Evolutionary conservation across 2,888 invertebrate species (phyloP), one percentile per base, ranked within the genome.

Genomic region (Dynastes maya): DNA sequence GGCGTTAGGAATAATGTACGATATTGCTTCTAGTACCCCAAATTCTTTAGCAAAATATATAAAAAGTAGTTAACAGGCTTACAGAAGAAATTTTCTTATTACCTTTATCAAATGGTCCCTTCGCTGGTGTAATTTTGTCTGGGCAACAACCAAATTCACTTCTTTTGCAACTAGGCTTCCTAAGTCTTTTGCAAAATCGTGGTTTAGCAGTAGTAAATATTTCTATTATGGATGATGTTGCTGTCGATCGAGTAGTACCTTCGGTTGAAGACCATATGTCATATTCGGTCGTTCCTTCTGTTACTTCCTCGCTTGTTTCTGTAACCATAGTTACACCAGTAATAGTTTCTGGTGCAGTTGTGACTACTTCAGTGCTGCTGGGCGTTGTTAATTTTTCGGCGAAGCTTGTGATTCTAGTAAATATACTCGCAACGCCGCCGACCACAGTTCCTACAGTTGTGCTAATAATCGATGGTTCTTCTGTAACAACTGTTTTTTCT

Each of bases 81-180:
- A 58, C 6, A 2, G 5, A 58, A 27, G 22, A 16, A 16, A 16
- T 53, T 0, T 53, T 45, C 1, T 4, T 58, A 58, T 78, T 85
- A 91, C 93, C 96, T 90, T 93, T 91, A 77, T 94, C 94, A 83
- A 96, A 97, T 11, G 96, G 95, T 84, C 96, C 98, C 84, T 91
- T 90, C 9, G 97, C 97, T 5, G 91, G 86, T 0, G 94, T 95
- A 80, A 92, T 91, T 58, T 93, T 93, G 87, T 97, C 96, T 40
- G 94, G 93, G 85, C 98, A 98, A 86, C 98, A 98, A 3, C 97
- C 97, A 85, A 93, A 96, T 83, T 91, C 88, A 8, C 93, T 91
- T 11, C 90, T 91, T 13, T 89, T 89, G 84, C 96, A 96, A n/a
- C 89, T 87, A 22, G 86, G 85, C 82, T 88, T 89, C 84, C 91